Conservation (phyloP, 2,888 invertebrate species). For the Drosophila cracens region DNA sequence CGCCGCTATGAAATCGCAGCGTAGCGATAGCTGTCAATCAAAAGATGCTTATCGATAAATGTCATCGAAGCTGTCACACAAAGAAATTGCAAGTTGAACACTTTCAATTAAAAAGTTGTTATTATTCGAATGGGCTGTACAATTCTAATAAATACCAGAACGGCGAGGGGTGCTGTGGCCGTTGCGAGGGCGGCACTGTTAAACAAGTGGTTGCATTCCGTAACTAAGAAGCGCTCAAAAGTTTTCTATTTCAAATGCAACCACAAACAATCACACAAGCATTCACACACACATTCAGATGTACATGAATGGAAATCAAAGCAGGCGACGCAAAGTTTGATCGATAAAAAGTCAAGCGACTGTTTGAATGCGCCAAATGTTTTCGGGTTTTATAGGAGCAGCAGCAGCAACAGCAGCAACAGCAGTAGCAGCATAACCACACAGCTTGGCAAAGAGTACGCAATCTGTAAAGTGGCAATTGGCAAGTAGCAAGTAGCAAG, state of each 20-base stretch:
- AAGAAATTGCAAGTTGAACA: background rate
- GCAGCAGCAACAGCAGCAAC: slow-evolving; percentile 15
- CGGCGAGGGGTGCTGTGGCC: slow-evolving; percentile 3
- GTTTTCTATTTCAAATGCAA: slow-evolving; percentile 26
- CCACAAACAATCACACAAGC: background rate
- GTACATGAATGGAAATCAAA: slow-evolving; percentile 40
- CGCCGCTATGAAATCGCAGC: background rate
- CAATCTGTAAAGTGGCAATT: slow-evolving; percentile 4
- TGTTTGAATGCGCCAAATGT: slow-evolving; percentile 28
- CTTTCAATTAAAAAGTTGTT: slow-evolving; percentile 15
- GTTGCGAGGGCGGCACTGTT: slow-evolving; percentile 30
- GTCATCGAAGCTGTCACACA: slow-evolving; percentile 10
- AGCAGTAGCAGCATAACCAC: slow-evolving; percentile 16
- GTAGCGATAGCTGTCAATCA: background rate
- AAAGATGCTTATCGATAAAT: slow-evolving; percentile 8
- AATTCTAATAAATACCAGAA: background rate
- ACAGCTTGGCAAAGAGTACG: slow-evolving; percentile 6
- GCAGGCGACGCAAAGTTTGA: slow-evolving; percentile 67
- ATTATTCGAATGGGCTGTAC: background rate
- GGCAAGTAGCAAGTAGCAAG: background rate
- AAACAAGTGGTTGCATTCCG: slow-evolving; percentile 81
- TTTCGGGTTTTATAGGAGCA: slow-evolving; percentile 34
- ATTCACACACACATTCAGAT: background rate
- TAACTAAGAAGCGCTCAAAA: slow-evolving; percentile 69
- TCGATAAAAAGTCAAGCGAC: slow-evolving; percentile 61